Conservation (phyloP, 2,797 vertebrate genomes). For the Cyprinella venusta region DNA sequence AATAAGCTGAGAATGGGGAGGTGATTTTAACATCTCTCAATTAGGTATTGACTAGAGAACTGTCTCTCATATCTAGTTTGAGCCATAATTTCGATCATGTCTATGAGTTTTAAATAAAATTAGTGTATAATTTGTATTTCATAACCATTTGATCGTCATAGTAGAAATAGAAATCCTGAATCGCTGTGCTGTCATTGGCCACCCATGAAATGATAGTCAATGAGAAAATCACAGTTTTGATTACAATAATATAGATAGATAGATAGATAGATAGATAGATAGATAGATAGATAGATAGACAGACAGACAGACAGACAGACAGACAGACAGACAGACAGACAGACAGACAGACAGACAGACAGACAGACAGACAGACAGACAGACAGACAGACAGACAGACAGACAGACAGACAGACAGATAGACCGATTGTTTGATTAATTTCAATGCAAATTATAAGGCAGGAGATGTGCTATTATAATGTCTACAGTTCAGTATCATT, state of each 20-base stretch:
- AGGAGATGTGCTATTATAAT: background rate
- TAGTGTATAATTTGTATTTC: background rate
- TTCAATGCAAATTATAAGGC: background rate
- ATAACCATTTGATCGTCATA: background rate
- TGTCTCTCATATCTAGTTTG: constrained; percentile 42
- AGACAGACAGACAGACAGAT: too few relatives aligned
- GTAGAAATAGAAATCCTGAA: background rate
- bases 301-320: too few relatives aligned
- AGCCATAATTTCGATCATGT: constrained; percentile 38
- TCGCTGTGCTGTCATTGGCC: background rate
- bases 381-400: too few relatives aligned
- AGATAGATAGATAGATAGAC: too few relatives aligned
- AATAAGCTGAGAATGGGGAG: constrained; percentile 14
- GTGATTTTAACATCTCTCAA: constrained; percentile 31
- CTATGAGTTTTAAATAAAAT: background rate
- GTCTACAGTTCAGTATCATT: background rate
- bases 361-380: too few relatives aligned
- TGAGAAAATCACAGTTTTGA: background rate
- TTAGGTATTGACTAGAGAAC: constrained; percentile 8
- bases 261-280: too few relatives aligned
- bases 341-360: too few relatives aligned
- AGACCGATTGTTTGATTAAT: background rate
- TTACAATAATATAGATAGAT: background rate
- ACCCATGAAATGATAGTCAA: background rate
- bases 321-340: too few relatives aligned